Base-by-base conservation (phyloP, 2,797 vertebrate genomes). In the Takifugu rubripes region DNA sequence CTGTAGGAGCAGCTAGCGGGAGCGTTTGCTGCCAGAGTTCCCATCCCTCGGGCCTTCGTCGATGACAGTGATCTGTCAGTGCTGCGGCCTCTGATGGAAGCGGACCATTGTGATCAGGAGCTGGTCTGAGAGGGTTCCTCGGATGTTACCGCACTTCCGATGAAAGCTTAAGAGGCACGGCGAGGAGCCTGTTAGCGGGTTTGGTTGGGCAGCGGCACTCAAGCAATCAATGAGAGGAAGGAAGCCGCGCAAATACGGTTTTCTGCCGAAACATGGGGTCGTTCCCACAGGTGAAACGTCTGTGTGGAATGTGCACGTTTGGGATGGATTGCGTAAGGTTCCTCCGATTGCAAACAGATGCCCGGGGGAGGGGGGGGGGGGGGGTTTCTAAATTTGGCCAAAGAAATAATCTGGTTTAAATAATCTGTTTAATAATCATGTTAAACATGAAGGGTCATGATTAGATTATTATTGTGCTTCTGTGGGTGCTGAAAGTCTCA, bases 191-290 rank as follows among this genome's bases (percentile, higher is more conserved):
- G 56, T 68, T 61, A 31, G 51, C 33, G 24, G 25, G n/a, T 62
- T 66, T 71, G 77, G 67, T 78, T 75, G 49, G 50, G 21, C 56
- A 43, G 57, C 54, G 42, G 56, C 47, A 65, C 55, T 31, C 59
- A 54, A 62, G 60, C 29, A 47, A 17, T 82, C 64, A 83, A n/a
- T 49, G 56, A 68, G 59, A 77, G 84, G 86, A 87, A 89, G 78
- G 70, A 74, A 84, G 71, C 47, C 5, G 73, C 51, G 8, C 24
- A 9, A 47, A 36, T 24, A 1, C 16, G 27, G 59, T 53, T 62
- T 7, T 29, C 49, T 49, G 50, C 14, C 63, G 14, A 3, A 49
- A 45, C 27, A 5, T 10, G 6, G 50, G 14, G 25, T 54, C 59
- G 15, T 64, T 55, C 51, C 14, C 21, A 54, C 63, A 77, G 67